A percentile compares a stretch with the other conserved stretches of the same genome.
Evolutionary conservation across 1,140 invertebrate species (phyloP).

Genomic region (Musca vetustissima): DNA sequence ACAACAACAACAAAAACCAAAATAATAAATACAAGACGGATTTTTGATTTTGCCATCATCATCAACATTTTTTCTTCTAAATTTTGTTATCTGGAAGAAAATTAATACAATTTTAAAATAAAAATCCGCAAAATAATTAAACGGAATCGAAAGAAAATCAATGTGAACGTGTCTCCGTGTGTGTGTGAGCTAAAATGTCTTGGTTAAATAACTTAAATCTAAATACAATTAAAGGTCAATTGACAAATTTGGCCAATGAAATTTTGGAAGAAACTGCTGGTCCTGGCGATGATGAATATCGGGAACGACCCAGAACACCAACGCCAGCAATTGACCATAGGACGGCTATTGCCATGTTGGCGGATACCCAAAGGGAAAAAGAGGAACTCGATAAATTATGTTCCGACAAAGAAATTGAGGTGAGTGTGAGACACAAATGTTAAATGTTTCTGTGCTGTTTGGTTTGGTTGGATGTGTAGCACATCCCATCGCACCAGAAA

Average conservation of each 20-base stretch:
- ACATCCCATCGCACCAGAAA: no score
- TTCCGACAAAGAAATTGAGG: slow-evolving; percentile 65
- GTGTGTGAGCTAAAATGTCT: slow-evolving; percentile 60
- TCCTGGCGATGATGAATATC: slow-evolving; percentile 49
- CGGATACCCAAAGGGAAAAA: slow-evolving; percentile 59
- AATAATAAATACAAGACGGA: slow-evolving; percentile 24
- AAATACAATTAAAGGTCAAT: slow-evolving; percentile 72
- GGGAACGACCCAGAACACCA: slow-evolving; percentile 36
- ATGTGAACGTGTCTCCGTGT: background rate
- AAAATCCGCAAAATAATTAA: background rate
- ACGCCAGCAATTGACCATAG: slow-evolving; percentile 33
- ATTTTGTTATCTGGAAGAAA: no score
- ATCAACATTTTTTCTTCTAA: no score
- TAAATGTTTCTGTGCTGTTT: no score
- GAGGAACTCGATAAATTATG: slow-evolving; percentile 64
- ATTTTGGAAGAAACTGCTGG: slow-evolving; percentile 62
- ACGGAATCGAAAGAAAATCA: background rate
- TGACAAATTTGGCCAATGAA: slow-evolving; percentile 74
- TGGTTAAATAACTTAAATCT: slow-evolving; percentile 74
- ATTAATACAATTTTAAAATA: background rate
- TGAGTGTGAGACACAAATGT: slow-evolving; percentile 52
- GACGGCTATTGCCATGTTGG: slow-evolving; percentile 49
- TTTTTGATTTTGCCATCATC: slow-evolving; percentile 3
- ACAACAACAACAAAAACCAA: slow-evolving; percentile 25
- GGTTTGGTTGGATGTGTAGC: no score